phyloP scores from a whole-genome alignment of 2,113 vertebrate genomes.

The Tylochromis polylepis region DNA sequence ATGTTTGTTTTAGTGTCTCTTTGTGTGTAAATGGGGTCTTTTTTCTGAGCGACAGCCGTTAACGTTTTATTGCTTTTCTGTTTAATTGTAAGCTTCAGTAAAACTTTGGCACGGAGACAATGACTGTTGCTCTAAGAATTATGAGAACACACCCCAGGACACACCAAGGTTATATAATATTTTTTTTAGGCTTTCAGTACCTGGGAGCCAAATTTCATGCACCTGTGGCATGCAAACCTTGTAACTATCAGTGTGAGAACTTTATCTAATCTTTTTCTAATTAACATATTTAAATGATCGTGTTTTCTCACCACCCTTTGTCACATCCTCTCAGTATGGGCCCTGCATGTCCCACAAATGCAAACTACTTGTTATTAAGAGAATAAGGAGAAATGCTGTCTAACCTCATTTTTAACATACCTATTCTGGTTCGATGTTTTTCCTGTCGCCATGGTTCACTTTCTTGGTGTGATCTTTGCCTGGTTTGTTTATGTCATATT shows the following conservation, averaged over 20 bases:
- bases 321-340: neutral
- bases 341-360: neutral
- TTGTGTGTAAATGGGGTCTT: neutral
- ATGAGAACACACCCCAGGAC: neutral
- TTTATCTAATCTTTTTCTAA: neutral
- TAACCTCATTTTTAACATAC: conserved; percentile 50
- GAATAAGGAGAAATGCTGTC: conserved; percentile 34
- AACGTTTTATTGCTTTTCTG: neutral
- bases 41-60: neutral
- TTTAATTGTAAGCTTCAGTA: neutral
- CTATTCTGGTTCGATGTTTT: neutral
- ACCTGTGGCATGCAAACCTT: conserved; percentile 14
- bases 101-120: neutral
- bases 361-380: conserved; percentile 19
- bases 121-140: neutral
- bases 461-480: neutral
- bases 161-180: neutral
- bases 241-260: neutral
- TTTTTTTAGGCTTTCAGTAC: neutral
- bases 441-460: neutral
- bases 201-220: neutral
- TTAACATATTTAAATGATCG: neutral
- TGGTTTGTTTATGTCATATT: neutral
- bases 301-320: conserved; percentile 10
- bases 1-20: neutral